These are phyloP conservation scores for Cataglyphis hispanica DNA, from an alignment of 1,140 invertebrate species.

Conservation along the genomic window DNA sequence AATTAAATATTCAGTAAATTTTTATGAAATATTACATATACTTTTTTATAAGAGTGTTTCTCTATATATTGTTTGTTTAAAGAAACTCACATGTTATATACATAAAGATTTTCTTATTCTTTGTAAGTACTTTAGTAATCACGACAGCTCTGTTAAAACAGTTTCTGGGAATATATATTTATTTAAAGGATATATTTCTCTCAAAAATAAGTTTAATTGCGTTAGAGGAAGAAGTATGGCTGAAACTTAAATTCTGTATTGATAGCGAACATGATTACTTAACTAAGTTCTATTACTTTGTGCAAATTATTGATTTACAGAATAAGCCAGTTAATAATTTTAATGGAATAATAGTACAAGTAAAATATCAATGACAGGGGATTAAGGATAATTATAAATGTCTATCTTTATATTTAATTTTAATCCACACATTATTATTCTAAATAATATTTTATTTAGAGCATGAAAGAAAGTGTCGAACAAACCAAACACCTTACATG, in stretches of 20 bases:
- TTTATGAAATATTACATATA: slow-evolving; percentile 49
- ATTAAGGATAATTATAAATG: slow-evolving; percentile 58
- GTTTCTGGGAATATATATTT: slow-evolving; percentile 19
- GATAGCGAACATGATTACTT: slow-evolving; percentile 52
- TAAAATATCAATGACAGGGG: slow-evolving; percentile 59
- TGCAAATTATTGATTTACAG: slow-evolving; percentile 49
- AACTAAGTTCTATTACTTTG: slow-evolving; percentile 49
- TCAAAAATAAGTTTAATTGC: slow-evolving; percentile 33
- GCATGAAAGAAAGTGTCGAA: slow-evolving; percentile 32
- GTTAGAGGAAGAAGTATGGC: slow-evolving; percentile 27
- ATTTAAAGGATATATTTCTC: slow-evolving; percentile 28
- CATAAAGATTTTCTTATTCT: slow-evolving; percentile 13
- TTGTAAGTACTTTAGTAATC: slow-evolving; percentile 34
- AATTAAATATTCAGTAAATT: slow-evolving; percentile 42
- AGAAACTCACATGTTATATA: slow-evolving; percentile 18
- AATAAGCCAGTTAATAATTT: slow-evolving; percentile 62
- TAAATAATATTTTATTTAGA: slow-evolving; percentile 62
- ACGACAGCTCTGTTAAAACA: slow-evolving; percentile 18
- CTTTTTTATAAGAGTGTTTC: slow-evolving; percentile 49
- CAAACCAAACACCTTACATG: slow-evolving; percentile 41
- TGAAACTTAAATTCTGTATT: slow-evolving; percentile 53
- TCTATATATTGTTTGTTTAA: slow-evolving; percentile 38
- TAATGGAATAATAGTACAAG: slow-evolving; percentile 61
- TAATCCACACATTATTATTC: slow-evolving; percentile 35
- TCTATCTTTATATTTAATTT: slow-evolving; percentile 55